Base-by-base conservation (phyloP, 2,113 vertebrate species). In the Phalacrocorax pelagicus region DNA sequence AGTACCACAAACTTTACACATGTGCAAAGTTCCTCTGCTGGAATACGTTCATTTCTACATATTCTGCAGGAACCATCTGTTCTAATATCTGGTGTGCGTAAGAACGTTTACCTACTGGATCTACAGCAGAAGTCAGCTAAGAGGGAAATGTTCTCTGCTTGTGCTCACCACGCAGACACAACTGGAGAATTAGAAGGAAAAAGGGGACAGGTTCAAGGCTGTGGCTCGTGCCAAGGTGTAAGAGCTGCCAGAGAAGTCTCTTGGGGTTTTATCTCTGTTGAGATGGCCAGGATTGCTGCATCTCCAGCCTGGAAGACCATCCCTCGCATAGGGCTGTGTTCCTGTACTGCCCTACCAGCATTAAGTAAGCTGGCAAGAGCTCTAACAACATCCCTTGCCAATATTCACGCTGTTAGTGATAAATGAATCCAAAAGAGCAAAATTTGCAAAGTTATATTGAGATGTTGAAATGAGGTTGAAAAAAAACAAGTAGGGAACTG, bases 1-100 rank as follows among this genome's bases (percentile, higher is more conserved):
- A 65, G 27, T 1, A 6, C 26, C 59, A 40, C 26, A 36, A 47
- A 57, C 21, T 15, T 55, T 46, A 55, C n/a, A 29, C 2, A 0
- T 26, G 20, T 19, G 38, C 62, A 18, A 22, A 3, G 2, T 34
- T 42, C 30, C 42, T 42, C 51, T 77, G 51, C 32, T 44, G 75
- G 26, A 77, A 62, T 80, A 27, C 9, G 14, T 55, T 65, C 2
- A 3, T 44, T 73, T 62, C 69, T 46, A 15, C 1, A 0, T 79
- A 17, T 36, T 83, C 59, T 46, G 38, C 22, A 51, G 81, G 22
- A 82, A 17, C 54, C 17, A 7, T 17, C 52, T 30, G 34, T 18
- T 71, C 47, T 47, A 29, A 12, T 34, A 30, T 17, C n/a, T 32
- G 51, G 14, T 10, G 20, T 40, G 42, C 27, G 26, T 21, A n/a